Percentiles rank a stretch among this genome's conserved stretches.
These are phyloP conservation scores for Heliconius nattereri DNA, from an alignment of 1,140 invertebrate genomes.

Conservation along the genomic window DNA sequence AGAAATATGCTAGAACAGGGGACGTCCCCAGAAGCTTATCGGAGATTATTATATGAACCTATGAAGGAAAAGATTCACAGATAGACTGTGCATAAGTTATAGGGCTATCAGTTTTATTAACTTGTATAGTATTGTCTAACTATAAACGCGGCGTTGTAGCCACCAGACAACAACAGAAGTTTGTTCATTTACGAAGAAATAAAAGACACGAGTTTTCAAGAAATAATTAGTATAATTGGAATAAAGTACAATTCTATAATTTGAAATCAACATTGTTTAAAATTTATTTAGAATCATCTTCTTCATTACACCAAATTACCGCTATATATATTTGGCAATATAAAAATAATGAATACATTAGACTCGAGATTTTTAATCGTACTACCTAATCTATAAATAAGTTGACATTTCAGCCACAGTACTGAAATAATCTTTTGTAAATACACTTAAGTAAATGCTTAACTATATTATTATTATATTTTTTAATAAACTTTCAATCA, in stretches of 20 bases:
- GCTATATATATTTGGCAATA: constrained; percentile 80
- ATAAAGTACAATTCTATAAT: constrained; percentile 68
- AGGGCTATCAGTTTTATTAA: too few species aligned
- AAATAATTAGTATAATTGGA: constrained; percentile 56
- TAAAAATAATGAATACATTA: constrained; percentile 79
- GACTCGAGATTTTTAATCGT: constrained; percentile 68
- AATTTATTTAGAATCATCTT: constrained; percentile 70
- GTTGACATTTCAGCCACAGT: constrained; percentile 39
- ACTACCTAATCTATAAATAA: constrained; percentile 60
- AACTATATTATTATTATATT: not conserved
- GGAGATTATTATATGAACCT: too few species aligned
- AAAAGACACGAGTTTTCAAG: constrained; percentile 38
- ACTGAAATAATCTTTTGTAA: not conserved
- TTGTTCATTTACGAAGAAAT: not conserved
- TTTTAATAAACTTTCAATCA: not conserved
- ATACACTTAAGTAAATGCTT: not conserved
- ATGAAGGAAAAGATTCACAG: too few species aligned
- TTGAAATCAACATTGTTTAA: constrained; percentile 74
- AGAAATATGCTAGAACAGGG: too few species aligned
- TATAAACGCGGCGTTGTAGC: too few species aligned
- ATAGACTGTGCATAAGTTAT: too few species aligned
- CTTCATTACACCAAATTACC: constrained; percentile 70
- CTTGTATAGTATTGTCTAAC: too few species aligned
- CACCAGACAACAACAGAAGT: not conserved
- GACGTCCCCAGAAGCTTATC: too few species aligned